Base-by-base conservation (phyloP, 1,140 invertebrate genomes). In the Tetragonula clypearis region DNA sequence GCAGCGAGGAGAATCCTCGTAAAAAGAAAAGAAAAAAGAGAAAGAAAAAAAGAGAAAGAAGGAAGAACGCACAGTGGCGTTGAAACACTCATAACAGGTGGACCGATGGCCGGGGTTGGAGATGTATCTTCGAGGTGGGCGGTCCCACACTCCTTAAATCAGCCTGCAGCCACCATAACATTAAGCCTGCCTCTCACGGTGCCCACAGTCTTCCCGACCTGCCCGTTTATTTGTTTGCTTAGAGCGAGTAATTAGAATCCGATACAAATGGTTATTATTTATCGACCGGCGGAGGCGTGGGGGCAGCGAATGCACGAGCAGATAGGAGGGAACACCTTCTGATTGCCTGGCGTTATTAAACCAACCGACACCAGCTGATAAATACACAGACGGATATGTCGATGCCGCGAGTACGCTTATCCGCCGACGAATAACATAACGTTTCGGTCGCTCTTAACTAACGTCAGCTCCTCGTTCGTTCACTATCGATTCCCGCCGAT, bases 261-360 rank as follows among this genome's bases (percentile, higher is more conserved):
- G 92, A 94, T 94, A 95, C 93, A 94, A 95, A 94, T 94, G 92
- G 92, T 91, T 94, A 94, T 94, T 95, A 94, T 94, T 94, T 94
- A 94, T 93, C 88, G 92, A 79, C 79, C 78, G 75, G 74, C 62
- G 79, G 62, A 72, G 74, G 12, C 58, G 53, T 66, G 26, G 65
- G 62, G 60, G 35, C 41, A 60, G 72, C 65, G 65, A 49, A 62
- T 26, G 73, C 60, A 82, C 49, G 53, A 87, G 76, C 30, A 82
- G 73, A 80, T 69, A 60, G 68, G 75, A 81, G 82, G 74, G 76
- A 87, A 84, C 86, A 81, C 82, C 80, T 87, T 78, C 89, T 93
- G 93, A 94, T 94, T 94, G 92, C 91, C 88, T 93, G 85, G 91
- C 91, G 91, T 93, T 94, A 94, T 93, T 93, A 94, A 93, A 93